Conservation (phyloP, 37 sponge, comb jelly and placozoan genomes). For the Eunapius fragilis region DNA sequence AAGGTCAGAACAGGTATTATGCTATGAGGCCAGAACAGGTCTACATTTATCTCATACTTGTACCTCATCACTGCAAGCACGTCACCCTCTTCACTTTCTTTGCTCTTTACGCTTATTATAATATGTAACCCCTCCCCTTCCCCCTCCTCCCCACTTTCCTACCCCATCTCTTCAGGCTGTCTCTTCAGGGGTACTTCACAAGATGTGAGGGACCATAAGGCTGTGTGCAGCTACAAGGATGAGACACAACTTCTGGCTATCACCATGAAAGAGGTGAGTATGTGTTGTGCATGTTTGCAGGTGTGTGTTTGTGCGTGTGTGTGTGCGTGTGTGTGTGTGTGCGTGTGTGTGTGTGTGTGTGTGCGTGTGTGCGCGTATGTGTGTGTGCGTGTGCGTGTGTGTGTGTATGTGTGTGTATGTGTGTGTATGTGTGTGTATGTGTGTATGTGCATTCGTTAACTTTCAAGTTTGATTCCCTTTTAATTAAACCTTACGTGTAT, state of each 20-base stretch:
- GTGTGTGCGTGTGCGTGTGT: not conserved
- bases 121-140: no score
- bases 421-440: not conserved
- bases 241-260: constrained; percentile 64
- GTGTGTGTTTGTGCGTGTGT: not conserved
- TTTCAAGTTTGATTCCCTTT: not conserved
- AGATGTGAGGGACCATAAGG: constrained; percentile 59
- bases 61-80: no score
- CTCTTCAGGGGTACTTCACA: constrained; percentile 50
- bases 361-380: not conserved
- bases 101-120: no score
- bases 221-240: constrained; percentile 47
- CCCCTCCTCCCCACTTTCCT: no score
- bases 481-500: not conserved
- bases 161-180: constrained; percentile 65
- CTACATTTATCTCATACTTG: no score
- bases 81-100: no score
- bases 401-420: not conserved
- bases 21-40: no score
- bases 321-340: not conserved
- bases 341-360: not conserved
- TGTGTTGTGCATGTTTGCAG: not conserved
- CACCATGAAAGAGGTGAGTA: constrained; percentile 69
- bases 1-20: no score
- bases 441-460: not conserved